phyloP scores from a whole-genome alignment of 2,888 invertebrate genomes.

The Clanis bilineata region DNA sequence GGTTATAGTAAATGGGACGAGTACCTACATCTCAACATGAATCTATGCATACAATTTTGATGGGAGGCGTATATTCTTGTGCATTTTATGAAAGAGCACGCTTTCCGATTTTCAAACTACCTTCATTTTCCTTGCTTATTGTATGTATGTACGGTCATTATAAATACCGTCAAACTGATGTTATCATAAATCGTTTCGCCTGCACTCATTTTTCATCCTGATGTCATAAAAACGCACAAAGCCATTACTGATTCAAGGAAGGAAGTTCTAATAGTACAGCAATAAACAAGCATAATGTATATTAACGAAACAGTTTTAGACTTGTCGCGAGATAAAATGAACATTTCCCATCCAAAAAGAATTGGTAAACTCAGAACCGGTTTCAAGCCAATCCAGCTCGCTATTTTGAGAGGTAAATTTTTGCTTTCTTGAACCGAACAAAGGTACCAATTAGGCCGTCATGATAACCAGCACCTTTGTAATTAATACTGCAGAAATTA shows the following conservation, averaged over 20 bases:
- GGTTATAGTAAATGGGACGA: too few relatives aligned
- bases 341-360: background rate
- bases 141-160: background rate
- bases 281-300: background rate
- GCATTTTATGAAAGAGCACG: too few relatives aligned
- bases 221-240: background rate
- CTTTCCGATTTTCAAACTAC: too few relatives aligned
- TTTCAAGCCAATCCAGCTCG: conserved; percentile 37
- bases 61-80: too few relatives aligned
- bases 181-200: conserved; percentile 1
- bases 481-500: conserved; percentile 74
- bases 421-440: conserved; percentile 53
- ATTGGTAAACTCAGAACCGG: conserved; percentile 30
- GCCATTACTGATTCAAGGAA: background rate
- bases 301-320: background rate
- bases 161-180: background rate
- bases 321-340: background rate
- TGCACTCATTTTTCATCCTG: conserved; percentile 1
- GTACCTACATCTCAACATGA: too few relatives aligned
- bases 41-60: too few relatives aligned
- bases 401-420: conserved; percentile 56
- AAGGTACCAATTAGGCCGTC: conserved; percentile 67
- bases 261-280: conserved; percentile 4
- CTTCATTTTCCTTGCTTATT: too few relatives aligned
- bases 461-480: conserved; percentile 67